Conservation (phyloP, 2,888 invertebrate genomes). For the Amiota communis region DNA sequence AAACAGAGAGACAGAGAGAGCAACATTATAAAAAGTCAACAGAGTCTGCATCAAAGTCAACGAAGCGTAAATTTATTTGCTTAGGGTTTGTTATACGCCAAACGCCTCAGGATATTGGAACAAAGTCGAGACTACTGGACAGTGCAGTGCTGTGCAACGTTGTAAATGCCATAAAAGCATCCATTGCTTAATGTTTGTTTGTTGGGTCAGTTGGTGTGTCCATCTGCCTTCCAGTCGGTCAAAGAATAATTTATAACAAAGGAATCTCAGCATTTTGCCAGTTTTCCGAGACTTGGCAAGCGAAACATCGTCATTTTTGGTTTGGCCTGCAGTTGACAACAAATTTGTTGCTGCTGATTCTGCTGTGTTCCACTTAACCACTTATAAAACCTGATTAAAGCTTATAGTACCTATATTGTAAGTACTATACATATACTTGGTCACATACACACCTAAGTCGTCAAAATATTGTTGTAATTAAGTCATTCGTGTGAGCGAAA, state of each 20-base stretch:
- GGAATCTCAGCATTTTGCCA: conserved; percentile 46
- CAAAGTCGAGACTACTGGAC: too few species aligned
- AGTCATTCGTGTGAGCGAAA: too few species aligned
- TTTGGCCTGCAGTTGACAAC: not conserved
- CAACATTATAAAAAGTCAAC: too few species aligned
- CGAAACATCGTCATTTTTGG: not conserved
- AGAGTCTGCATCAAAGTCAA: not conserved
- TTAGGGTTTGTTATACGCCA: not conserved
- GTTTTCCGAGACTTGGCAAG: conserved; percentile 36
- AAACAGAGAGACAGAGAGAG: not conserved
- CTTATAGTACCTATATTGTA: too few species aligned
- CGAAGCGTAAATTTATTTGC: conserved; percentile 18
- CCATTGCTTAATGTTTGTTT: conserved; percentile 27
- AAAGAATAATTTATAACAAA: conserved; percentile 50
- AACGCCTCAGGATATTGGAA: too few species aligned
- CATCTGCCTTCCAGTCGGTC: conserved; percentile 11
- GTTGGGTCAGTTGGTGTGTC: too few species aligned
- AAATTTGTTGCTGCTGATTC: not conserved
- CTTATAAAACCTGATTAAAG: too few species aligned
- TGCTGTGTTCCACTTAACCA: conserved; percentile 19
- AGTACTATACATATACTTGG: too few species aligned
- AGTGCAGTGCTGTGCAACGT: not conserved
- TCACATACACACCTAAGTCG: too few species aligned
- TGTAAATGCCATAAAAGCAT: conserved; percentile 43
- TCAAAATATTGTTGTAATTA: too few species aligned